Evolutionary conservation across 2,888 invertebrate genomes (phyloP), one percentile per base, ranked within the genome.

Genomic region (Neoascia interrupta): DNA sequence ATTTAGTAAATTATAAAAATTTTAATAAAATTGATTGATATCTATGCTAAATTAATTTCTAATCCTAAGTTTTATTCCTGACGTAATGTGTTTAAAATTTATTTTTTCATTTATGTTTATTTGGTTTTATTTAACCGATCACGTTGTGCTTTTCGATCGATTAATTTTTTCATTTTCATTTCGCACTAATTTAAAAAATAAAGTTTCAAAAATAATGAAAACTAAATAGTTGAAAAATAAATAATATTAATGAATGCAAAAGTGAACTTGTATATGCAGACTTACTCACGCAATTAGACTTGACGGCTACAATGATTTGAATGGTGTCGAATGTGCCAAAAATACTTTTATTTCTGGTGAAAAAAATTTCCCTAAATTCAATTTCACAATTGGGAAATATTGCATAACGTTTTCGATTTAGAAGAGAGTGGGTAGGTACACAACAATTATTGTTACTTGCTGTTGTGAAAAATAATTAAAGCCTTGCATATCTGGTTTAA

Each of bases 1-100:
- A 63, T 56, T 63, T 58, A 51, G 26, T 53, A 43, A 75, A 63
- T 58, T 45, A 64, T 37, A 36, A 51, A 60, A 60, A 41, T 36
- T 68, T 79, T 73, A 79, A 79, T 79, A 79, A 79, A 79, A 79
- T 66, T 79, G 73, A 79, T 79, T 79, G 79, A 79, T 79, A 43
- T 73, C 66, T 79, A 73, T 68, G 31, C 47, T 79, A 73, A 51
- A 13, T 36, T 31, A 26, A 21, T 26, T 26, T 15, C 10, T 70
- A 39, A 37, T 61, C 54, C 53, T 61, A 70, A 56, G 28, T 41
- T 54, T 39, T 70, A 66, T 73, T 61, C 73, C 73, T 79, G 79
- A 79, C 54, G 23, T 60, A 47, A 60, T 54, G 16, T 47, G n/a
- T n/a, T n/a, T n/a, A n/a, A n/a, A n/a, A n/a, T n/a, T 66, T 34